These are phyloP conservation scores for Lutra lutra DNA, from an alignment of 2,797 vertebrate genomes.

Conservation along the genomic window DNA sequence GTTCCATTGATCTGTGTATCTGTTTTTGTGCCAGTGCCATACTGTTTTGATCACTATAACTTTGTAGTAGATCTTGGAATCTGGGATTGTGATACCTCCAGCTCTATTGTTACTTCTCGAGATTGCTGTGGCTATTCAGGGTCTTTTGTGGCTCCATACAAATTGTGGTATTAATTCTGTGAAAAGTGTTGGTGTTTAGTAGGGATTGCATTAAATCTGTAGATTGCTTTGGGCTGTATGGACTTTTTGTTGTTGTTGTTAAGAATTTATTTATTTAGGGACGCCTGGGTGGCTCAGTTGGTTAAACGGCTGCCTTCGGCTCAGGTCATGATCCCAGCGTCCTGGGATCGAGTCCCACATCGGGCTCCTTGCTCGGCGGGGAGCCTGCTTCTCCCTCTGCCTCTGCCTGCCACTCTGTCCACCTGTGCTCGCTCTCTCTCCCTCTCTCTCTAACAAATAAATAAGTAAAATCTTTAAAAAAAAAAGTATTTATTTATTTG, in stretches of 20 bases:
- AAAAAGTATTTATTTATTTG: too few relatives aligned
- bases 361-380: too few relatives aligned
- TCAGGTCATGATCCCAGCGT: too few relatives aligned
- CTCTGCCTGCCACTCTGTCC: too few relatives aligned
- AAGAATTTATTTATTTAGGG: too few relatives aligned
- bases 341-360: too few relatives aligned
- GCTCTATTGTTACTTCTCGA: neutral
- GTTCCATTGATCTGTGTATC: neutral
- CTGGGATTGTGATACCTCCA: neutral
- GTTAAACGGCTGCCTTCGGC: too few relatives aligned
- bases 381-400: too few relatives aligned
- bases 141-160: neutral
- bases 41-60: neutral
- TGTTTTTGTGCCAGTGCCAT: neutral
- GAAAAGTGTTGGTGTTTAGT: neutral
- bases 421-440: too few relatives aligned
- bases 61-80: neutral
- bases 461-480: too few relatives aligned
- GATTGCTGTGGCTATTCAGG: neutral
- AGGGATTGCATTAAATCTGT: neutral
- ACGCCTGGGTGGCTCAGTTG: too few relatives aligned
- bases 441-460: too few relatives aligned
- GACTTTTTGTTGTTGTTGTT: neutral
- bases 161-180: neutral
- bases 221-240: neutral